Evolutionary conservation across 2,113 vertebrate species (phyloP).

Genomic region (mouse (Mus musculus)): DNA sequence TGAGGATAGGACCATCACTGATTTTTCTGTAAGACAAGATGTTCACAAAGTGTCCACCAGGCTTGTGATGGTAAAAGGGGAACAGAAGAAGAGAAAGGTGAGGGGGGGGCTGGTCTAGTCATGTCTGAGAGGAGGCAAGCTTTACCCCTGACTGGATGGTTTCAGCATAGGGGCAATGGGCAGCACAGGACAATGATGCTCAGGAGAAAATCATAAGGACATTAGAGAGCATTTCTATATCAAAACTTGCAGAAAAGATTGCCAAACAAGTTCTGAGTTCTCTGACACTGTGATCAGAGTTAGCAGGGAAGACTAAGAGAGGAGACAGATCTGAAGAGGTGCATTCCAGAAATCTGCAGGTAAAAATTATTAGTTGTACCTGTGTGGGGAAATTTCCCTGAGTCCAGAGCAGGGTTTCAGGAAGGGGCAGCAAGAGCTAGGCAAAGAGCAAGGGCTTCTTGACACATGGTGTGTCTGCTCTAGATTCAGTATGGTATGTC

Average conservation of each 20-base stretch:
- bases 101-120: too few relatives aligned
- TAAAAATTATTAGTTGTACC: not conserved
- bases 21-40: not conserved
- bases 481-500: not conserved
- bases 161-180: not conserved
- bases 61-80: not conserved
- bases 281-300: not conserved
- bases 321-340: not conserved
- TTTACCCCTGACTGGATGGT: not conserved
- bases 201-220: not conserved
- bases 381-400: too few relatives aligned
- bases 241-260: not conserved
- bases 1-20: not conserved
- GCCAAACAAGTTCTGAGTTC: not conserved
- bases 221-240: not conserved
- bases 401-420: too few relatives aligned
- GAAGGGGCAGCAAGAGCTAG: not conserved
- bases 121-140: not conserved
- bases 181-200: not conserved
- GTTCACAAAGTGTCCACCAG: not conserved
- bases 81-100: not conserved
- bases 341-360: not conserved
- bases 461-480: fast-evolving
- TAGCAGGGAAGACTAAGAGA: not conserved
- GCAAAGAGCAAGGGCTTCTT: not conserved